Evolutionary conservation across 2,113 vertebrate species (phyloP), one percentile per base, ranked within the genome.

Genomic region (Junco hyemalis): DNA sequence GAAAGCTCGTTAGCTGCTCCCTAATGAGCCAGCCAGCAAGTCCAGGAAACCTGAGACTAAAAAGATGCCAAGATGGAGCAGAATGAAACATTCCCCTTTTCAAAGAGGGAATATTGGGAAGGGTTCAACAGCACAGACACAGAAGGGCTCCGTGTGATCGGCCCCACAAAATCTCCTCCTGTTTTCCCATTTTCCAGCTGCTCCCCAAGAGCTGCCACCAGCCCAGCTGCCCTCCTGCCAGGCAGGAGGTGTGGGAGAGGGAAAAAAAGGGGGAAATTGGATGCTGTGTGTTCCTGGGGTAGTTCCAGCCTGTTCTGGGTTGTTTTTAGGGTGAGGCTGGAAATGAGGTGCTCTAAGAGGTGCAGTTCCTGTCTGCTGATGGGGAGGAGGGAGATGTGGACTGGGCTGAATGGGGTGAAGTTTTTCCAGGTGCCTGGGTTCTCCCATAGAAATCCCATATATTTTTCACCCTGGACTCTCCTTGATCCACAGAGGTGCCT

Each of bases 1-100:
- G 51, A 59, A 96, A 95, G 77, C 92, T 96, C 53, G 7, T 96
- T 95, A 96, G 82, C 77, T 33, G 15, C 69, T 96, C 84, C 89
- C 78, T 89, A 96, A 92, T 74, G 90, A 96, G 91, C 81, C 81
- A 74, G 51, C 18, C 83, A 81, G 84, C 56, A 38, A 88, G 76
- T 14, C 59, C 45, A 65, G 89, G 71, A 69, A 92, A 89, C 44
- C 92, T 84, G 84, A 91, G 77, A 63, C 48, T 66, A 47, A 84
- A 51, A 86, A 74, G 69, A 44, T 59, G 84, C 85, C 84, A 84
- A 64, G 86, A 79, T 17, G 29, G 81, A 92, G 40, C 86, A 78
- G 72, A 94, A 89, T 26, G 69, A 81, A 92, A 74, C 70, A 24
- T 80, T 89, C 38, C 24, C 3, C 0, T 40, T 81, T 91, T 89